phyloP scores from a whole-genome alignment of 2,113 vertebrate genomes.

The Oreocharis arfaki region DNA sequence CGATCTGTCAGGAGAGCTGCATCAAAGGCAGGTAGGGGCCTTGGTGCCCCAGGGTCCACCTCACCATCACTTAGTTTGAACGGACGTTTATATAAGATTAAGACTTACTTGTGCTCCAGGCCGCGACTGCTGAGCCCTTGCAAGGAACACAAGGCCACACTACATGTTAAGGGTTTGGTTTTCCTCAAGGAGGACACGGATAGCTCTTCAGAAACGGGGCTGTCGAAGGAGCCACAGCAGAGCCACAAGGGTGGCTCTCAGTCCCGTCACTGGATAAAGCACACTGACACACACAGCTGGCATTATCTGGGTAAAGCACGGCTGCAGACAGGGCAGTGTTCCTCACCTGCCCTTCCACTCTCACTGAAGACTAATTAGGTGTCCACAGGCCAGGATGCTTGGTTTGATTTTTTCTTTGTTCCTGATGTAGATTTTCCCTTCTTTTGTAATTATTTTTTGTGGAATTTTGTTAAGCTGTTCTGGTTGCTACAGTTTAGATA shows the following conservation, averaged over 20 bases:
- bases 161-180: background rate
- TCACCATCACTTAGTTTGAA: background rate
- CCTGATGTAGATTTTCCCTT: background rate
- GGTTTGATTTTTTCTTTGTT: background rate
- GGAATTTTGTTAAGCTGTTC: background rate
- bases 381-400: background rate
- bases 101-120: background rate
- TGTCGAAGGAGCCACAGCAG: fast-evolving
- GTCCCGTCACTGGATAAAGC: background rate
- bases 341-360: background rate
- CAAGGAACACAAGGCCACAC: background rate
- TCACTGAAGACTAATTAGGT: background rate
- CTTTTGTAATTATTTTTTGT: background rate
- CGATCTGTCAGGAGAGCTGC: background rate
- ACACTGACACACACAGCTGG: background rate
- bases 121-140: background rate
- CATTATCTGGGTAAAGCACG: background rate
- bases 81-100: background rate
- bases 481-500: background rate
- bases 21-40: background rate
- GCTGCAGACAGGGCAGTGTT: background rate
- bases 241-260: background rate
- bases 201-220: background rate
- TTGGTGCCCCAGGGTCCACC: background rate
- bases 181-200: background rate